phyloP scores from a whole-genome alignment of 2,797 vertebrate genomes.

The Paramormyrops hopkinsi region DNA sequence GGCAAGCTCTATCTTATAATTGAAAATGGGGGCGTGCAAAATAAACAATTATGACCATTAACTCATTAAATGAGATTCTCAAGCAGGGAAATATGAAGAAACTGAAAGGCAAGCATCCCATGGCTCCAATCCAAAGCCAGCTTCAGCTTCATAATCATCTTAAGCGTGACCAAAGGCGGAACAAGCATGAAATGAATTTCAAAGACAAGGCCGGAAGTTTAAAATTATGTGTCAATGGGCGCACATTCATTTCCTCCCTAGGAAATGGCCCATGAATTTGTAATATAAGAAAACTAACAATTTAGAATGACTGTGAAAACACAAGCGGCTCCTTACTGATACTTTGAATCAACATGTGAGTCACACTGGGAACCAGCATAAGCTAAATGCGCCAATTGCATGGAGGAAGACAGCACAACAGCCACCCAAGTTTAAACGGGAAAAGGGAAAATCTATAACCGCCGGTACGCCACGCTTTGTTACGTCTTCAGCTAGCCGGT shows the following conservation, averaged over 20 bases:
- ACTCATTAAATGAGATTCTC: neutral
- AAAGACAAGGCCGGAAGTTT: constrained; percentile 1
- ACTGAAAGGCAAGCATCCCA: neutral
- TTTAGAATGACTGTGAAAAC: neutral
- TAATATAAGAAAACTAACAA: neutral
- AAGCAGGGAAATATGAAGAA: neutral
- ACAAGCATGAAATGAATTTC: neutral
- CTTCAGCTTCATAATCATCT: neutral
- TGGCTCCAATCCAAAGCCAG: neutral
- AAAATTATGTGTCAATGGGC: neutral
- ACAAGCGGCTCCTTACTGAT: neutral
- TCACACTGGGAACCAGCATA: neutral
- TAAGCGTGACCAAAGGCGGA: neutral
- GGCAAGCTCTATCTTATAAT: neutral
- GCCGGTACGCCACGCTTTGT: neutral
- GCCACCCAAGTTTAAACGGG: neutral
- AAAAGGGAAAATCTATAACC: neutral
- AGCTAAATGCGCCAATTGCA: neutral
- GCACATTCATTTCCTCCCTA: neutral
- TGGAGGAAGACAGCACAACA: neutral
- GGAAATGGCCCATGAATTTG: neutral
- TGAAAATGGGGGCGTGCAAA: neutral
- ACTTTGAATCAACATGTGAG: neutral
- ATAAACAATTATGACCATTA: neutral
- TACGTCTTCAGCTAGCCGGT: neutral